A percentile compares a stretch with the other conserved stretches of the same genome.
Evolutionary conservation across 1,140 invertebrate species (phyloP).

Genomic region (Hycleus cichorii): DNA sequence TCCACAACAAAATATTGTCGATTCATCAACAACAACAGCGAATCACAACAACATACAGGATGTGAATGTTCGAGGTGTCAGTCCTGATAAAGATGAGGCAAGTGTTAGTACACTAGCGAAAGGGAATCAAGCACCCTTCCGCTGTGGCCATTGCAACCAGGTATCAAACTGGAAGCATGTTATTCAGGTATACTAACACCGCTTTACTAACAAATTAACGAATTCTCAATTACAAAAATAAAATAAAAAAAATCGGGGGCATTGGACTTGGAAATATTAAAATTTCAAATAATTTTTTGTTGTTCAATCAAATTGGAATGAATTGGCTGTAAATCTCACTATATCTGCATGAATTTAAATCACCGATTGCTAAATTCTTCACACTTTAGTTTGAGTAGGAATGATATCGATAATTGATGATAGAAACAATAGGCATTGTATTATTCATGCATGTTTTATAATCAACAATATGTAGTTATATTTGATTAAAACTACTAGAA

Average conservation of each 20-base stretch:
- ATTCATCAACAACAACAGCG: conserved; percentile 9
- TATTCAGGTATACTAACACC: conserved; percentile 58
- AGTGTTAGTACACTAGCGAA: conserved; percentile 37
- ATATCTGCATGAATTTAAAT: too few relatives aligned
- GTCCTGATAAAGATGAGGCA: conserved; percentile 39
- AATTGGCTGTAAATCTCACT: too few relatives aligned
- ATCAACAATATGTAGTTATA: neutral
- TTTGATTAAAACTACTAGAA: neutral
- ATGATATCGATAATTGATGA: too few relatives aligned
- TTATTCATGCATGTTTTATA: neutral
- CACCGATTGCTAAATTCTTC: too few relatives aligned
- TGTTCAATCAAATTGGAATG: too few relatives aligned
- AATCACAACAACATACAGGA: neutral
- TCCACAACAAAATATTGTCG: conserved; percentile 16
- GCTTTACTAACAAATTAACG: conserved; percentile 29
- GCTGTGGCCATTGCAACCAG: conserved; percentile 68
- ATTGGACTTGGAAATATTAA: neutral
- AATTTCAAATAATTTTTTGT: neutral
- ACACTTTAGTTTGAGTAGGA: too few relatives aligned
- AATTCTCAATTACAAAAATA: neutral
- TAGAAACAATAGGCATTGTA: neutral
- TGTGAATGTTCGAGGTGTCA: conserved; percentile 29
- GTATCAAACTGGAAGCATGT: conserved; percentile 74
- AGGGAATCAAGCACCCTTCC: conserved; percentile 48
- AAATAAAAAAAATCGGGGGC: neutral